Conservation (phyloP, 2,888 invertebrate species). For the Escarpia spicata region DNA sequence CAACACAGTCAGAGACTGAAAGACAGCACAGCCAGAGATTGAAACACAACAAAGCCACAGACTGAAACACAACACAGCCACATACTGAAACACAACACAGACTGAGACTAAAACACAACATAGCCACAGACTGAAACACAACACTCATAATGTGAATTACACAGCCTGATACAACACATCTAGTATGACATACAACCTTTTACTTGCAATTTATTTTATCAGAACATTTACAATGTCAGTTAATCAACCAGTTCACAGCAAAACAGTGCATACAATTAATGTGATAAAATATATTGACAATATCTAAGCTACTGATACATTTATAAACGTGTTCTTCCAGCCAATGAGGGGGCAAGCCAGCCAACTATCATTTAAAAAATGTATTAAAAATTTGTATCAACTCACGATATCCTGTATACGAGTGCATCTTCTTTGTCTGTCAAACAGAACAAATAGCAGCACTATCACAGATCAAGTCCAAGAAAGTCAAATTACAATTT, state of each 20-base stretch:
- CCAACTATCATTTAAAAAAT: not conserved
- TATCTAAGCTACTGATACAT: not conserved
- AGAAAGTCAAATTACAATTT: not conserved
- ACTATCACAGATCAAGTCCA: not conserved
- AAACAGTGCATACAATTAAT: not conserved
- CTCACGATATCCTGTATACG: conserved; percentile 73
- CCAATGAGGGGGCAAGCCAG: too few relatives aligned
- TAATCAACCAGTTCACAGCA: not conserved
- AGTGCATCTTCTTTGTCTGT: conserved; percentile 88
- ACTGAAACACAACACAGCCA: not conserved
- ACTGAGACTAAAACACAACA: not conserved
- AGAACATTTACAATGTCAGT: not conserved
- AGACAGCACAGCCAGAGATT: not conserved
- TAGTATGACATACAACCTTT: not conserved
- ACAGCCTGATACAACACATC: not conserved
- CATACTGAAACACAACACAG: not conserved
- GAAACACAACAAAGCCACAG: not conserved
- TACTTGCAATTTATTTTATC: not conserved
- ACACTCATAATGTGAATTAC: not conserved
- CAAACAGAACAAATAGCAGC: conserved; percentile 29
- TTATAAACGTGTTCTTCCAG: not conserved
- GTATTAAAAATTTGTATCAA: conserved; percentile 34
- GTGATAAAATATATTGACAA: not conserved
- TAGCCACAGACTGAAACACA: not conserved
- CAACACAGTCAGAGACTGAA: not conserved